Evolutionary conservation across 2,888 invertebrate species (phyloP).

Genomic region (Lasioglossum leucozonium): DNA sequence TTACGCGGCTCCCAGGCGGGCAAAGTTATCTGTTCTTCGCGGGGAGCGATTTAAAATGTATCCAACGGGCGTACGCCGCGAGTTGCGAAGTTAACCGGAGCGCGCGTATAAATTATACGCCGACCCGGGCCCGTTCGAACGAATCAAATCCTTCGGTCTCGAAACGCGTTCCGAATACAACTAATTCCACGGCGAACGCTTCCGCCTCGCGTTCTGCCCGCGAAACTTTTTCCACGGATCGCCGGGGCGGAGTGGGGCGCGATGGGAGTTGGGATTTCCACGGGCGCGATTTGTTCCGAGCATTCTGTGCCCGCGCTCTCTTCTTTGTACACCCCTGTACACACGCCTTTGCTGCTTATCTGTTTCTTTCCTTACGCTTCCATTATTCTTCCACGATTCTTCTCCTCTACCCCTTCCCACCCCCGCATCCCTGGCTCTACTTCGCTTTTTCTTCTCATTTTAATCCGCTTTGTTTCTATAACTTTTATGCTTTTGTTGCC

Average conservation of each 20-base stretch:
- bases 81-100: slow-evolving; percentile 68
- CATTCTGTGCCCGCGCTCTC: neutral
- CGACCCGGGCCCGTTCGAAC: slow-evolving; percentile 34
- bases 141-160: slow-evolving; percentile 59
- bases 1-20: slow-evolving; percentile 30
- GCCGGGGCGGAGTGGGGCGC: neutral
- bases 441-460: neutral
- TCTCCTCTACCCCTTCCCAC: neutral
- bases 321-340: neutral
- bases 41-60: slow-evolving; percentile 68
- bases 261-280: neutral
- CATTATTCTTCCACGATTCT: slow-evolving; percentile 2
- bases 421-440: neutral
- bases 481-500: neutral
- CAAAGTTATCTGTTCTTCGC: slow-evolving; percentile 54
- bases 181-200: slow-evolving; percentile 61
- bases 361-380: slow-evolving; percentile 8
- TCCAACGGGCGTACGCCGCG: slow-evolving; percentile 59
- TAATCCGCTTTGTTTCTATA: slow-evolving; percentile 10
- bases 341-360: neutral
- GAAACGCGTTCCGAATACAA: slow-evolving; percentile 59
- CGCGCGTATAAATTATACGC: slow-evolving; percentile 66
- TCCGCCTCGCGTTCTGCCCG: neutral
- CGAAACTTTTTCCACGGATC: slow-evolving; percentile 30
- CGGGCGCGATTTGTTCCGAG: slow-evolving; percentile 27